Base-by-base conservation (phyloP, 2,888 invertebrate species). In the Busseola fusca region DNA sequence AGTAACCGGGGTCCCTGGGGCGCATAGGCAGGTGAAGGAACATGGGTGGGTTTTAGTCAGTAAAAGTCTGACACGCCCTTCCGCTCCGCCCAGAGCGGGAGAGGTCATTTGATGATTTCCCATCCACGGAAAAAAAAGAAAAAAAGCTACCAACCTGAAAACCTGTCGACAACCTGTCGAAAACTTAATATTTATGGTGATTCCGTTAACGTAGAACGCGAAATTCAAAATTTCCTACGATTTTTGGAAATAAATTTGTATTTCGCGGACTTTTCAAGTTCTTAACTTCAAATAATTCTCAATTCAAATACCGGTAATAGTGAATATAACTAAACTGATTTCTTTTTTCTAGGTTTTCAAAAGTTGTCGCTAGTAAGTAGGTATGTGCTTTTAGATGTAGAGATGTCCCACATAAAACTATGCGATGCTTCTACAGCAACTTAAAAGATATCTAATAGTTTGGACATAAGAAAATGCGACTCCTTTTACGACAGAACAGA, bases 381-480 rank as follows among this genome's bases (percentile, higher is more conserved):
- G 7, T 0, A 34, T 34, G 34, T 34, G 34, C n/a, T 3, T 4
- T 2, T 34, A 34, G 7, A 34, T 34, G 34, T 34, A 34, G 7
- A 34, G 34, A 34, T 3, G 63, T 48, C 50, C 62, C 12, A 66
- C 12, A 64, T 63, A 56, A 76, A 79, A 74, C 62, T 27, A 66
- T 42, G 48, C 40, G 42, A 64, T 30, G 58, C 16, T 68, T 65
- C 65, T 52, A 69, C 25, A 64, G 52, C 14, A 57, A 50, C 34
- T 45, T 64, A 62, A 37, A 40, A 52, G 10, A 63, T n/a, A 52
- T 37, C n/a, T 21, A 50, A 56, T 67, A 45, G 34, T 42, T 67
- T 52, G 16, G 27, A 72, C 57, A 60, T 72, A 67, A 60, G 42
- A 64, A 77, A 73, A 69, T 72, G 54, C 52, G 21, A 69, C 37